Evolutionary conservation across 1,140 invertebrate species (phyloP), one percentile per base, ranked within the genome.

Genomic region (Psilanteris sp.): DNA sequence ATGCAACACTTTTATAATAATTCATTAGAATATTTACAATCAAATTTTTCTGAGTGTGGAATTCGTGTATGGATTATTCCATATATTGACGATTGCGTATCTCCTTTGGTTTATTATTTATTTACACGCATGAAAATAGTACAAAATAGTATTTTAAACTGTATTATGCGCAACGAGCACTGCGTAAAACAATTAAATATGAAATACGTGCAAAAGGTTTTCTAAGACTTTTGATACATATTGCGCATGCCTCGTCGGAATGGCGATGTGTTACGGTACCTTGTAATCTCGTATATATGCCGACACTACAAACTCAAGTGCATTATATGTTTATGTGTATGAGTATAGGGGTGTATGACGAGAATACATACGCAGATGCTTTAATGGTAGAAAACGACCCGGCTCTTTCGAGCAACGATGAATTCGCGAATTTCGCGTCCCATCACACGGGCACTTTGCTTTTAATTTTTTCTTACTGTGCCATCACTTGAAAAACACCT

Each of bases 201-300:
- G 36, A 62, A 50, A 52, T 31, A 44, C 16, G 18, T 13, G 43
- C 15, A 9, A 48, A 68, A 44, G 29, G 22, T 44, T 54, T 31
- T 39, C 48, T 62, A 61, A 68, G 52, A 55, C 48, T 66, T 22
- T 43, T 37, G 43, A 80, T 59, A 52, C 27, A 72, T 62, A 61
- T 71, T 73, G 61, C 37, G 64, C 41, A 39, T 57, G 32, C 31
- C 31, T 67, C 41, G 44, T 20, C 62, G 32, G 31, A 61, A 66
- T 29, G 46, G 67, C 61, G 78, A 75, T 48, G n/a, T n/a, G n/a
- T 66, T 27, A 54, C 48, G 50, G 11, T 68, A 73, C 74, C 67
- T 81, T 85, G 79, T 85, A 83, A 85, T 85, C 80, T 83, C 64
- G 76, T 67, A 48, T 48, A 39, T 68, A 26, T 22, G 54, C 67